Evolutionary conservation across 2,113 vertebrate genomes (phyloP), one percentile per base, ranked within the genome.

Genomic region (Sinosuthora webbiana): DNA sequence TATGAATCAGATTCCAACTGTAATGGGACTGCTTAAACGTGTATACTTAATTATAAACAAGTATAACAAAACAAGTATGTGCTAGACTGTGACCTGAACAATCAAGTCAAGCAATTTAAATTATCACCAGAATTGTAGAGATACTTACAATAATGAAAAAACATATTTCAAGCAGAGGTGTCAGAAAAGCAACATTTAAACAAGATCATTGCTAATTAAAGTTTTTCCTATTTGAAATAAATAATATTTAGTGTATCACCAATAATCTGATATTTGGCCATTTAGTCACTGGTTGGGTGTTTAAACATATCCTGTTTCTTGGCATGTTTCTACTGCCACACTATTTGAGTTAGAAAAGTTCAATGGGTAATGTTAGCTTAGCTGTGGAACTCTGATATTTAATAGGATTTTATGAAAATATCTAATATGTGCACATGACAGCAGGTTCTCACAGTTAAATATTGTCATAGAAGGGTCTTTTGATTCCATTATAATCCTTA

Each of bases 361-460:
- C 79, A 94, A 68, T 64, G 80, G 60, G 76, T 87, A 90, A 78
- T 93, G 73, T 82, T 92, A 89, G 90, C 88, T 95, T 89, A 93
- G 60, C 83, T 78, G 65, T 79, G n/a, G 71, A 92, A 93, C 93
- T 95, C 63, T 96, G 92, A 90, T 94, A 97, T 95, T 97, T 96
- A 90, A 85, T 86, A 78, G 69, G 83, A 89, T 97, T 96, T 93
- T 94, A 92, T 89, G 79, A 88, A 92, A 93, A 94, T 86, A 88
- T 42, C 60, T 86, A 67, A 52, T 90, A 67, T 49, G 31, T 81
- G 65, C 92, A 86, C 35, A 77, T 60, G 44, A 70, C 71, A 93
- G 85, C 33, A 89, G 70, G 76, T 84, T 75, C 92, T 93, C 52
- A 41, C 17, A 57, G 71, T 94, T 90, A 94, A 97, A 95, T 95